Evolutionary conservation across 1,140 invertebrate genomes (phyloP), one percentile per base, ranked within the genome.

Genomic region (Galleria mellonella): DNA sequence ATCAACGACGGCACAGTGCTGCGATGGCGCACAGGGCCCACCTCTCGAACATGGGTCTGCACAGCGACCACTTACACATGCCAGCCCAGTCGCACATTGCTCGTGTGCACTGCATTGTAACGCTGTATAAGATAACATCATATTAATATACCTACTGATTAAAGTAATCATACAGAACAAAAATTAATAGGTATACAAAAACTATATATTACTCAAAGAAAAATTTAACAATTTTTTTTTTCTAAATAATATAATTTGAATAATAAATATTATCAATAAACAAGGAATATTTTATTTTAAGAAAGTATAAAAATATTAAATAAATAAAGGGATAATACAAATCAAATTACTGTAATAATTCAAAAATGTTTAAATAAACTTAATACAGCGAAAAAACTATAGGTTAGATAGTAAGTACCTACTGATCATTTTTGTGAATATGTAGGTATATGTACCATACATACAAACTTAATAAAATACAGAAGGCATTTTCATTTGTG

Each of bases 31-130:
- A 62, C 94, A 95, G 1, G 92, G 92, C 62, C 92, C 93, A 10
- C 88, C 86, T 43, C 88, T 77, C 9, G 86, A 86, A 68, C 93
- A 94, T 9, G 92, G 93, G 74, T 94, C 94, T 29, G 91, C 86
- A 62, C 95, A 97, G 44, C 91, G 89, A 4, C 91, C 89, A 66
- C 92, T 89, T 48, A 94, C 87, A 69, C 96, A 97, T 31, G 94
- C 91, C 77, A 94, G 88, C 56, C 92, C 90, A 7, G 84, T 71
- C 6, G 92, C 89, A 73, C 95, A 97, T 46, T 96, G 94, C 84
- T 90, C 89, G 88, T 97, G 94, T 64, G 90, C 92, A 75, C 91
- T 91, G 89, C 96, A 97, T 89, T 94, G 92, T 88, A 91, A 91
- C 83, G 94, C 94, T 94, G 89, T 94, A 91, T 40, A 58, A 52